Base-by-base conservation (phyloP, 2,797 vertebrate species). In the Crocodylus rhombifer region DNA sequence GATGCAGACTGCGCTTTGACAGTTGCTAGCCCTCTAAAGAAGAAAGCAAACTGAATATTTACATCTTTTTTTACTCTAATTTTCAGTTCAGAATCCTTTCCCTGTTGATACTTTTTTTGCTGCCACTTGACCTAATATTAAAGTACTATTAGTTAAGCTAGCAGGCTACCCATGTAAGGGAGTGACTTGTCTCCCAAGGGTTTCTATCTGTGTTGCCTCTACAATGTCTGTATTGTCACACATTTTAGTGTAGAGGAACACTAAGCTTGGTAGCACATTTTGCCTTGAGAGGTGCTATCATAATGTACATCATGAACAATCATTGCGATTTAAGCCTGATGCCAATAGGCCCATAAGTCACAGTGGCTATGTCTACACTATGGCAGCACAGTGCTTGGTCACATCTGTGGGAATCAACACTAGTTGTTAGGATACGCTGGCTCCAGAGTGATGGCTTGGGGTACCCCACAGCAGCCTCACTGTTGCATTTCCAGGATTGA, bases 1-100 rank as follows among this genome's bases (percentile, higher is more conserved):
- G 82, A 28, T 89, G 91, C 92, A 93, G 90, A 89, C 76, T 89
- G 86, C 91, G 94, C 92, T 95, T 95, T 93, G 92, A 51, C 36
- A 97, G 82, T 63, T 88, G 57, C 17, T 90, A 84, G 28, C 87
- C 94, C 85, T 94, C 80, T 82, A 80, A 80, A 51, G 77, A 91
- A 93, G 92, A 95, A 95, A 95, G 93, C 78, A 91, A 20, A 86
- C 12, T 14, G 2, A 63, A 55, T 90, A 87, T 76, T 80, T 91
- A 95, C 86, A 77, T 82, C 58, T 93, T 30, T 91, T 87, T 84
- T 86, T 26, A 79, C 11, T 57, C 14, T 10, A 51, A 91, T 93
- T 87, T 91, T 69, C 69, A 74, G 64, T 88, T 84, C 61, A 76
- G 26, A 69, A 36, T 75, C 87, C 90, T 90, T 74, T 55, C 86